Base-by-base conservation (phyloP, 2,113 vertebrate species). In the Pithys albifrons region DNA sequence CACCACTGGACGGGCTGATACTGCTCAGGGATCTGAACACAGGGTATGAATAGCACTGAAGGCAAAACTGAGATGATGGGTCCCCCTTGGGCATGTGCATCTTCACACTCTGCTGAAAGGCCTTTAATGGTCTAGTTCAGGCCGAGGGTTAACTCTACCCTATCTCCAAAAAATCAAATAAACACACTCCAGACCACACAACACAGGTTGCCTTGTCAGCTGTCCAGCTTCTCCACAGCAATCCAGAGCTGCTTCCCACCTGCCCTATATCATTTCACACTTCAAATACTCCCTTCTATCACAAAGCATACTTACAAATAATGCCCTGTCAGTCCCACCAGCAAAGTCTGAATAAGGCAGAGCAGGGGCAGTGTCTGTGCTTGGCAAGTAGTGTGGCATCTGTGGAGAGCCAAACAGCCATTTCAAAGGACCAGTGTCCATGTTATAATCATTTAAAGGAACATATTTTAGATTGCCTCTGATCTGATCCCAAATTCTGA, bases 221-320 rank as follows among this genome's bases (percentile, higher is more conserved):
- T 93, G 41, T 70, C 10, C 17, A 43, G 58, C 28, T 72, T 65
- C 48, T 72, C 12, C 25, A 33, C 13, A 58, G 43, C 19, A 73
- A 67, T 25, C 23, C 33, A 48, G 52, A 71, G 27, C 62, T 83
- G 49, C 35, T 52, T 52, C 24, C 39, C 41, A 52, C 17, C 23
- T 19, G 14, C 43, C 15, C 43, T 43, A 0, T 4, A 43, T 7
- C 7, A 5, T 6, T 67, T 66, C 31, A 10, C 14, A 37, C 13
- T 57, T 71, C 24, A 51, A 20, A 37, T 19, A 39, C 3, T 14
- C 49, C 27, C 59, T 69, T 73, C 54, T 24, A 28, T 23, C 46
- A 52, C 67, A 29, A 18, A 64, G 41, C 23, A 19, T 3, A 5
- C 20, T 52, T 66, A 19, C 4, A 25, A 65, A 55, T 4, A 7